Base-by-base conservation (phyloP, 1,140 invertebrate species). In the Drosophila mojavensis region DNA sequence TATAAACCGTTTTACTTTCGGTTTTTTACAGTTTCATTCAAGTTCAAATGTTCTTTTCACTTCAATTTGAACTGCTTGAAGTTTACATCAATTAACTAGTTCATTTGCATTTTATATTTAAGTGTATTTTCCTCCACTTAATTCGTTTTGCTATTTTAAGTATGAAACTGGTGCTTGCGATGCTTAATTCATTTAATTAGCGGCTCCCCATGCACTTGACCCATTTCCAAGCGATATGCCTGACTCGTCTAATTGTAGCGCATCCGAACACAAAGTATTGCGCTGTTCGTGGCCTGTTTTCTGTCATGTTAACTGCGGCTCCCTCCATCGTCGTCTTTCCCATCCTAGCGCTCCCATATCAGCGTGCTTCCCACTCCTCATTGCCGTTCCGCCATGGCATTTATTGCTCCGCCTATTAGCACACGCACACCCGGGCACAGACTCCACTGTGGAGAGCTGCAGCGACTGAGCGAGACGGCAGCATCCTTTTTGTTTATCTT, bases 331-430 rank as follows among this genome's bases (percentile, higher is more conserved):
- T 39, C 15, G n/a, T 20, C 13, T 58, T 53, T 28, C 15, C 20
- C 47, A 47, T 36, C 30, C 47, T 47, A n/a, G 7, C 54, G 4
- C 47, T 30, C 5, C n/a, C 15, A n/a, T 15, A 17, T 33, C 53
- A 13, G 7, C n/a, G 1, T 17, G 43, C n/a, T 47, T 15, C 3
- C 15, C 43, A 11, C 11, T 11, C 41, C 7, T 48, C 3, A 33
- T 28, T 45, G 20, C 39, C 47, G 60, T 54, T 36, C 41, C 43
- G 47, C 55, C 78, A 72, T 50, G 79, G 72, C 69, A 69, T 88
- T 88, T 83, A 81, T 88, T 89, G 84, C 83, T 89, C 83, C 83
- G 83, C 83, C 83, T 88, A 88, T 88, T 88, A 86, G 77, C 79
- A 79, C 79, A 79, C 79, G 71, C 65, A 79, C 39, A 68, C 54